phyloP scores from a whole-genome alignment of 2,888 invertebrate species.

The Patella ulyssiponensis region DNA sequence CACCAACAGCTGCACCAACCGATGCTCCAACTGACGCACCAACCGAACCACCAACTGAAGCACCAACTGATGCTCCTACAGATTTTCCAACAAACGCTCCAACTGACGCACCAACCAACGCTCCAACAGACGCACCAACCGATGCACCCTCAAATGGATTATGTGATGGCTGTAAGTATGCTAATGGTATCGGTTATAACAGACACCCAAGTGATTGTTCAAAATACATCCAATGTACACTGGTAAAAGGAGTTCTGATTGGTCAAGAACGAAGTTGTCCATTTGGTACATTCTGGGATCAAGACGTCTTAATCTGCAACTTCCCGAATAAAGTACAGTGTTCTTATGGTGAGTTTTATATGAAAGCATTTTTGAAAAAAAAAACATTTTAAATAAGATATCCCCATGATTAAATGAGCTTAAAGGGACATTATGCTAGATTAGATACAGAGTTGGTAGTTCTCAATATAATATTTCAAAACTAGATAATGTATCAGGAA shows the following conservation, averaged over 20 bases:
- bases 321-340: not conserved
- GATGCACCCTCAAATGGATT: not conserved
- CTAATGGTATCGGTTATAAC: conserved; percentile 1
- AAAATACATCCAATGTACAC: not conserved
- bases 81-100: not conserved
- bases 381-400: too few relatives aligned
- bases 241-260: not conserved
- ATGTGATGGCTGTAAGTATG: not conserved
- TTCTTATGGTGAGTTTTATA: not conserved
- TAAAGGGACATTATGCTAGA: too few relatives aligned
- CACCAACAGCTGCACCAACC: not conserved
- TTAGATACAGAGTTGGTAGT: too few relatives aligned
- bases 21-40: conserved; percentile 1
- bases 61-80: not conserved
- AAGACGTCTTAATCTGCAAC: not conserved
- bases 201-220: not conserved
- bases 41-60: not conserved
- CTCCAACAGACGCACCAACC: not conserved
- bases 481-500: too few relatives aligned
- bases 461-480: too few relatives aligned
- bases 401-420: too few relatives aligned
- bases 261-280: not conserved
- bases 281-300: not conserved
- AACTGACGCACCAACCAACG: not conserved
- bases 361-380: too few relatives aligned